Percentiles rank a stretch among this genome's conserved stretches.
phyloP scores from a whole-genome alignment of 2,888 invertebrate species.

The Heteropelma amictum region DNA sequence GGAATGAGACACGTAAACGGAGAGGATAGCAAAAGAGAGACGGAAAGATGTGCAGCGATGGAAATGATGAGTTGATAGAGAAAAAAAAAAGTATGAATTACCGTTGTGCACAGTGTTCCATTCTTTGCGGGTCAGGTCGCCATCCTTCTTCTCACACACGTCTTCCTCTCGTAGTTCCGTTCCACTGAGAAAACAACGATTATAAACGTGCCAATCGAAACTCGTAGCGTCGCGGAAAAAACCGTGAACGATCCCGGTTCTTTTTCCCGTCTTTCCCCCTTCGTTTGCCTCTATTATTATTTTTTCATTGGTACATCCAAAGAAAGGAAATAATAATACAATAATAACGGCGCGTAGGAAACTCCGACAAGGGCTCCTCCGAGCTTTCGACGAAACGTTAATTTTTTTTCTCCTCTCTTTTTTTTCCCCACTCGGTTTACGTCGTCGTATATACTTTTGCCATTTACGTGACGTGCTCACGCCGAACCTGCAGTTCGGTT shows the following conservation, averaged over 20 bases:
- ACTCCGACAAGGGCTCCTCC: conserved; percentile 55
- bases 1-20: not conserved
- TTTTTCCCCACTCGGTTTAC: conserved; percentile 57
- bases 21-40: conserved; percentile 1
- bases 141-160: conserved; percentile 66
- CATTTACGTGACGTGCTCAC: conserved; percentile 68
- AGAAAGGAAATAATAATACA: not conserved
- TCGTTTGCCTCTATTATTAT: conserved; percentile 2
- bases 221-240: conserved; percentile 33
- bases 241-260: conserved; percentile 9
- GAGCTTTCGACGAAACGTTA: conserved; percentile 47
- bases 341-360: conserved; percentile 48
- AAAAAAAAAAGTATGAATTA: conserved; percentile 57
- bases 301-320: not conserved
- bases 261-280: not conserved
- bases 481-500: conserved; percentile 51
- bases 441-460: conserved; percentile 61
- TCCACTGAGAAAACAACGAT: conserved; percentile 52
- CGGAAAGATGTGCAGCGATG: conserved; percentile 5
- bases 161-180: conserved; percentile 55
- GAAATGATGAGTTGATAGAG: conserved; percentile 2
- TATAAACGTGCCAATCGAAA: conserved; percentile 18
- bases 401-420: conserved; percentile 54
- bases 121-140: conserved; percentile 74
- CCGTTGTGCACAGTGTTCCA: conserved; percentile 74